phyloP scores from a whole-genome alignment of 2,888 invertebrate species.

The Xanthia icteritia region DNA sequence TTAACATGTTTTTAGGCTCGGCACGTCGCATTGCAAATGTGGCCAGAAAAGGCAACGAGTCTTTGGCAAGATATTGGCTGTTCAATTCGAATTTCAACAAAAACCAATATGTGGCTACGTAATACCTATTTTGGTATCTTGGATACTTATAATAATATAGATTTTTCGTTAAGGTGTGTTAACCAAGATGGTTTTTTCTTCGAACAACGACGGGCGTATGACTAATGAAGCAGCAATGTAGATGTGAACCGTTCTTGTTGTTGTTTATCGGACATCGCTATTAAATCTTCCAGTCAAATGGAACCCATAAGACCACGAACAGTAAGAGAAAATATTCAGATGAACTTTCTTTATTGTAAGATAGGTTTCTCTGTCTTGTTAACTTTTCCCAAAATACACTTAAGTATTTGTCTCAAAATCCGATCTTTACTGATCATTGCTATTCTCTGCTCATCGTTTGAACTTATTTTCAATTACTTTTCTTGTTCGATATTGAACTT shows the following conservation, averaged over 20 bases:
- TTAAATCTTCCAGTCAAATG: conserved; percentile 52
- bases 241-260: conserved; percentile 38
- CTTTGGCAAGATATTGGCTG: conserved; percentile 49
- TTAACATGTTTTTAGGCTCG: conserved; percentile 77
- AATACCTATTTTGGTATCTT: conserved; percentile 45
- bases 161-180: conserved; percentile 19
- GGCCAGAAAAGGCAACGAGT: conserved; percentile 71
- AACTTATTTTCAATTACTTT: conserved; percentile 23
- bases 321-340: conserved; percentile 60
- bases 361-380: conserved; percentile 43
- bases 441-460: conserved; percentile 57
- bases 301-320: conserved; percentile 31
- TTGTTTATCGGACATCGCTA: conserved; percentile 44
- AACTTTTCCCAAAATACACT: conserved; percentile 50
- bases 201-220: conserved; percentile 32
- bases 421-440: conserved; percentile 47
- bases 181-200: conserved; percentile 22
- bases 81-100: conserved; percentile 66
- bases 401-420: conserved; percentile 41
- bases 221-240: conserved; percentile 44
- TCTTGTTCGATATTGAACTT: conserved; percentile 38
- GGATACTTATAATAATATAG: conserved; percentile 25
- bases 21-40: conserved; percentile 72
- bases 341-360: conserved; percentile 50
- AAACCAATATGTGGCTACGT: conserved; percentile 53